These are phyloP conservation scores for Nesidiocoris tenuis DNA, from an alignment of 2,888 invertebrate genomes.

Conservation along the genomic window DNA sequence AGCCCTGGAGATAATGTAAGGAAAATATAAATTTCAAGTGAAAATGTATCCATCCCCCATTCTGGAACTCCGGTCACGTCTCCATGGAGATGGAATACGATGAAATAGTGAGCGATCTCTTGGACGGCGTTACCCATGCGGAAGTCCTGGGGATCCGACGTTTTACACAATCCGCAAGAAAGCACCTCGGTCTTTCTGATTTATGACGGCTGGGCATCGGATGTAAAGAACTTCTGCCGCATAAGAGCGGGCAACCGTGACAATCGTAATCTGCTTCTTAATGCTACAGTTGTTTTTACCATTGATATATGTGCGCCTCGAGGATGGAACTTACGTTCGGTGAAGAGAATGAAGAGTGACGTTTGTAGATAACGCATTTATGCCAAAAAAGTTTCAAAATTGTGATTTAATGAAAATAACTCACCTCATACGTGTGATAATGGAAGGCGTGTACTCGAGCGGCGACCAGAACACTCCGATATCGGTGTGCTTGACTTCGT, in stretches of 20 bases:
- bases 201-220: neutral
- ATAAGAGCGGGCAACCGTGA: neutral
- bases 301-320: neutral
- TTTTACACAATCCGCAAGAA: neutral
- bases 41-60: no score
- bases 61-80: neutral
- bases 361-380: no score
- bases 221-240: neutral
- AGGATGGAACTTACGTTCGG: no score
- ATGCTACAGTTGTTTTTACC: neutral
- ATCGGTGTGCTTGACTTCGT: conserved; percentile 56
- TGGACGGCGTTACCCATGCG: neutral
- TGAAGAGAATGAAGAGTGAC: no score
- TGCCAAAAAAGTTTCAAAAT: no score
- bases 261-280: neutral
- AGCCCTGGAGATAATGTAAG: no score
- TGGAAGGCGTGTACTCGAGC: conserved; percentile 58
- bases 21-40: no score
- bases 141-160: neutral
- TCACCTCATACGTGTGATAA: conserved; percentile 59
- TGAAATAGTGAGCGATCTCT: neutral
- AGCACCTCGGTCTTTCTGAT: neutral
- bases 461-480: conserved; percentile 56
- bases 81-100: neutral
- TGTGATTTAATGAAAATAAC: no score